Conservation (phyloP, 2,888 invertebrate species). For the Hydriomena furcata region DNA sequence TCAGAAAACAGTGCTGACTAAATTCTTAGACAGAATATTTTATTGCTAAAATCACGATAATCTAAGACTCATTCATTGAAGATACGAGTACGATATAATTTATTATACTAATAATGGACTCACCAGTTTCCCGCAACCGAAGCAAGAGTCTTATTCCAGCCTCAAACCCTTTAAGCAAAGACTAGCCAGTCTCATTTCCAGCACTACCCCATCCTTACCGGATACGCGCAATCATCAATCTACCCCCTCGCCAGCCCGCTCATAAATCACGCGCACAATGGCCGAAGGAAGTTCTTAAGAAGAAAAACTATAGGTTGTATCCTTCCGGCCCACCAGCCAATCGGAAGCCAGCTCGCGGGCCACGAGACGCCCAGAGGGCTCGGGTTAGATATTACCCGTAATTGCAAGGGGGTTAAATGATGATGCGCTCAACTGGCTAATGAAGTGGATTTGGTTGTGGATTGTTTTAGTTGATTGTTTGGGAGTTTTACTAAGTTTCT, state of each 20-base stretch:
- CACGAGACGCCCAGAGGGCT: constrained; percentile 41
- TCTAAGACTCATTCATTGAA: too few relatives aligned
- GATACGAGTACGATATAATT: too few relatives aligned
- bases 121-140: too few relatives aligned
- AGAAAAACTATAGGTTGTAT: constrained; percentile 84
- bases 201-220: constrained; percentile 41
- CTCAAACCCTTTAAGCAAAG: background rate
- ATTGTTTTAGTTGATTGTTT: constrained; percentile 35
- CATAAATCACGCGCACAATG: constrained; percentile 82
- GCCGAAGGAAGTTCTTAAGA: constrained; percentile 82
- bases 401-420: constrained; percentile 42
- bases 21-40: too few relatives aligned
- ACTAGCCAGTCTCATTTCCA: background rate
- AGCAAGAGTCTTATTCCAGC: too few relatives aligned
- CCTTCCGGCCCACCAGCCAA: constrained; percentile 81
- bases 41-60: too few relatives aligned
- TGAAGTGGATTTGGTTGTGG: constrained; percentile 32
- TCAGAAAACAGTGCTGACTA: too few relatives aligned
- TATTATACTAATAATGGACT: too few relatives aligned
- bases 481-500: constrained; percentile 2
- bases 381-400: constrained; percentile 56
- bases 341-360: constrained; percentile 67
- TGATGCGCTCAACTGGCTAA: constrained; percentile 32
- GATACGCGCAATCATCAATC: constrained; percentile 80
- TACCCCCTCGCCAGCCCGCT: constrained; percentile 58